Percentiles rank a stretch among this genome's conserved stretches.
These are phyloP conservation scores for Chymomyza caudatula DNA, from an alignment of 2,888 invertebrate genomes.

Conservation along the genomic window DNA sequence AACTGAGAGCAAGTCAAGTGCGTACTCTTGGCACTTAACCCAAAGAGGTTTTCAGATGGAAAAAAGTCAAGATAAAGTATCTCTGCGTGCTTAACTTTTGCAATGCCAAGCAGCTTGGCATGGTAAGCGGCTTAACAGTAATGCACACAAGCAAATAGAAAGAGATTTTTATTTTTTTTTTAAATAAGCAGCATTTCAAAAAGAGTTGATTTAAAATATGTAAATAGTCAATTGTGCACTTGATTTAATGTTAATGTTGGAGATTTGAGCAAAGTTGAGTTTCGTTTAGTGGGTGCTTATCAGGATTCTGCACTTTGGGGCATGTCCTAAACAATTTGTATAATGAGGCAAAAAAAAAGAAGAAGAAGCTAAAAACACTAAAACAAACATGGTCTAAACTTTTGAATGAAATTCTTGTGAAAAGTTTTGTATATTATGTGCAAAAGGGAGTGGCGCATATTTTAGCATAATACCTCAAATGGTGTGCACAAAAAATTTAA, in stretches of 20 bases:
- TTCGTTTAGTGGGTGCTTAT: constrained; percentile 43
- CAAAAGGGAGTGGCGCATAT: constrained; percentile 46
- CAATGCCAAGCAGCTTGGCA: background rate
- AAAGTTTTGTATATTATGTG: constrained; percentile 14
- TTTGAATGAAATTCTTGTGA: constrained; percentile 46
- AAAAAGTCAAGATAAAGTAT: background rate
- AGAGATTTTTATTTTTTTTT: background rate
- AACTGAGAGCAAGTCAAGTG: background rate
- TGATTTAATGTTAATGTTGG: constrained; percentile 3
- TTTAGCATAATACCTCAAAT: constrained; percentile 67
- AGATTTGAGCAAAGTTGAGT: background rate
- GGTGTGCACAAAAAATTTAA: constrained; percentile 41
- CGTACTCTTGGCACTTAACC: background rate
- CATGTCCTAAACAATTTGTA: constrained; percentile 49
- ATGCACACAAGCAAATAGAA: constrained; percentile 34
- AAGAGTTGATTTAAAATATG: constrained; percentile 40
- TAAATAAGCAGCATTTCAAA: constrained; percentile 20
- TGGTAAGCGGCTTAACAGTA: constrained; percentile 41
- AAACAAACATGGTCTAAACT: constrained; percentile 38
- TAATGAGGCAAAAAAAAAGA: constrained; percentile 35
- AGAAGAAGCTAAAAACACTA: background rate
- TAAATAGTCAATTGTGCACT: constrained; percentile 11
- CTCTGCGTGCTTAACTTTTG: background rate
- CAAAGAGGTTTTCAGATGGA: background rate
- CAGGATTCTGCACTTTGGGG: constrained; percentile 51